Conservation (phyloP, 2,888 invertebrate species). For the Cheilosia impressa region DNA sequence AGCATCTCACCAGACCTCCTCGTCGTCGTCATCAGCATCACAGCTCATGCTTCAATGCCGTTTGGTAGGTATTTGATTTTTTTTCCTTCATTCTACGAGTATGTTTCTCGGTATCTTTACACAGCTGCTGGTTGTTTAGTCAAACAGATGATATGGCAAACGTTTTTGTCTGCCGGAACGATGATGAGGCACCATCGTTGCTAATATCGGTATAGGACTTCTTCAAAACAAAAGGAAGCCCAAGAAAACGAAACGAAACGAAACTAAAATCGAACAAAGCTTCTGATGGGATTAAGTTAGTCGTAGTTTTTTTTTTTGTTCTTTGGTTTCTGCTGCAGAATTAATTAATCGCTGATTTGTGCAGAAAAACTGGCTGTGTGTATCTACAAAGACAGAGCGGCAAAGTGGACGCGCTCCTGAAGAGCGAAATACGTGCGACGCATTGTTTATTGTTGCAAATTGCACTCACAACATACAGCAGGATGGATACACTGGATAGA, state of each 20-base stretch:
- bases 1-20: slow-evolving; percentile 16
- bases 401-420: slow-evolving; percentile 16
- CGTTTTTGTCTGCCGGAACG: not conserved
- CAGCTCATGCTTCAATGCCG: slow-evolving; percentile 22
- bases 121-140: slow-evolving; percentile 8
- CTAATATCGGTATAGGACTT: slow-evolving; percentile 6
- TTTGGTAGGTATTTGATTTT: slow-evolving; percentile 18
- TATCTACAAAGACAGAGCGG: not conserved
- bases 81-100: not conserved
- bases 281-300: slow-evolving; percentile 44
- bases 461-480: not conserved
- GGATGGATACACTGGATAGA: slow-evolving; percentile 1
- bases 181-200: slow-evolving; percentile 1
- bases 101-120: not conserved
- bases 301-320: not conserved
- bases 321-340: not conserved
- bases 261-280: slow-evolving; percentile 19
- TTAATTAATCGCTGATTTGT: slow-evolving; percentile 59
- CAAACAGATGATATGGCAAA: slow-evolving; percentile 12
- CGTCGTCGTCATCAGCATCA: slow-evolving; percentile 19
- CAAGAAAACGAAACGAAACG: not conserved
- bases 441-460: slow-evolving; percentile 54
- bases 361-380: slow-evolving; percentile 21
- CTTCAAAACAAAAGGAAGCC: not conserved
- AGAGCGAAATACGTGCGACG: slow-evolving; percentile 48